Evolutionary conservation across 2,797 vertebrate species (phyloP), one percentile per base, ranked within the genome.

Genomic region (Propithecus deckenii): DNA sequence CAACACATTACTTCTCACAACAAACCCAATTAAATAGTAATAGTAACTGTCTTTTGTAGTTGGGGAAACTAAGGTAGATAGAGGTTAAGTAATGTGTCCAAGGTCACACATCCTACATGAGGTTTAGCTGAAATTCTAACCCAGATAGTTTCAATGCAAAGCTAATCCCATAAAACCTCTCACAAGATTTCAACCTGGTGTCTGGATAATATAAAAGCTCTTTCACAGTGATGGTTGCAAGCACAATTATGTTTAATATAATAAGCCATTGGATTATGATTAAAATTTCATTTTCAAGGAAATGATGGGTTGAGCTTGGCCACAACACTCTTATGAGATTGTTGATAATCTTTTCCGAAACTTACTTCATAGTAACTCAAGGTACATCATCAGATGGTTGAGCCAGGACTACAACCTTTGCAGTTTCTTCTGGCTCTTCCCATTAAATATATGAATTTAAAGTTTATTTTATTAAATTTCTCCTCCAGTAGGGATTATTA

Each of bases 271-370:
- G 38, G 46, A 17, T 57, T 52, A 25, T 59, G 48, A 88, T 75
- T 88, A 86, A 86, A 90, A 52, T 86, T 57, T 89, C 74, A 63
- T 83, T 88, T 92, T 90, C 35, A 75, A 63, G 32, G 50, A 88
- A 75, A 79, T 12, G 57, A 78, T 83, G 35, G 76, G 32, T n/a
- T 93, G 22, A 91, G 17, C 1, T 17, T 96, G 25, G 43, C 41
- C 84, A 86, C 41, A 50, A 89, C 63, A 59, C 7, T 95, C 14
- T 84, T 71, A 32, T 0, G 48, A 91, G 43, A 85, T 74, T 57
- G 52, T 52, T 65, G 59, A 65, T 80, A 46, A 87, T 87, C 65
- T 91, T 84, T n/a, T 71, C 30, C 41, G 8, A 95, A 91, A 83
- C 69, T 93, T 71, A 65, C 10, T 80, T 80, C 25, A 65, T 22